Evolutionary conservation across 2,888 invertebrate genomes (phyloP).

Genomic region (Thumatha senex): DNA sequence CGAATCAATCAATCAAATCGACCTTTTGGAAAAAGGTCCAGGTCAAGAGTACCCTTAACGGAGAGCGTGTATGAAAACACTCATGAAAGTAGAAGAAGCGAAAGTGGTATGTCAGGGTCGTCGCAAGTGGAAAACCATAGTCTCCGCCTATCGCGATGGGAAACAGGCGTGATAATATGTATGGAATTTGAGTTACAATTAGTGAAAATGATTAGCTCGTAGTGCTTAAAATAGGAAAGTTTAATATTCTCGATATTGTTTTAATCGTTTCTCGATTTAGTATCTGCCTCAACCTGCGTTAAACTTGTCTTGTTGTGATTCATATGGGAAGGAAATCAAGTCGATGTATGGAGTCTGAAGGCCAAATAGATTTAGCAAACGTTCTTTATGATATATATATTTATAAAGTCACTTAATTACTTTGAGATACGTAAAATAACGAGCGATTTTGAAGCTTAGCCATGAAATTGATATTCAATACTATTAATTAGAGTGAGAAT

Average conservation of each 20-base stretch:
- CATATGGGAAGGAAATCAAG: constrained; percentile 35
- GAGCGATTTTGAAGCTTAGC: background rate
- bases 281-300: constrained; percentile 21
- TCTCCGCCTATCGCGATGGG: too few species aligned
- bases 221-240: constrained; percentile 9
- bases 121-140: too few species aligned
- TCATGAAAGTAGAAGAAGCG: too few species aligned
- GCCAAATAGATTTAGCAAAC: constrained; percentile 22
- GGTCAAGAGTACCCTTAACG: too few species aligned
- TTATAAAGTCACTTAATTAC: constrained; percentile 12
- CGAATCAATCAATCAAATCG: too few species aligned
- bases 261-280: constrained; percentile 23
- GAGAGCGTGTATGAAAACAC: too few species aligned
- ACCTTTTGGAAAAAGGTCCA: too few species aligned
- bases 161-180: too few species aligned
- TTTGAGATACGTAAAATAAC: constrained; percentile 3
- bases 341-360: constrained; percentile 29
- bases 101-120: too few species aligned
- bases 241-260: constrained; percentile 28
- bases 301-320: constrained; percentile 38
- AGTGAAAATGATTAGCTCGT: constrained; percentile 7
- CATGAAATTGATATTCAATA: constrained; percentile 6
- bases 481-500: constrained; percentile 3
- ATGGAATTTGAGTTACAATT: constrained; percentile 14
- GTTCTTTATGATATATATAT: constrained; percentile 6